A percentile compares a stretch with the other conserved stretches of the same genome.
Evolutionary conservation across 2,797 vertebrate genomes (phyloP).

Genomic region (Tenualosa ilisha): DNA sequence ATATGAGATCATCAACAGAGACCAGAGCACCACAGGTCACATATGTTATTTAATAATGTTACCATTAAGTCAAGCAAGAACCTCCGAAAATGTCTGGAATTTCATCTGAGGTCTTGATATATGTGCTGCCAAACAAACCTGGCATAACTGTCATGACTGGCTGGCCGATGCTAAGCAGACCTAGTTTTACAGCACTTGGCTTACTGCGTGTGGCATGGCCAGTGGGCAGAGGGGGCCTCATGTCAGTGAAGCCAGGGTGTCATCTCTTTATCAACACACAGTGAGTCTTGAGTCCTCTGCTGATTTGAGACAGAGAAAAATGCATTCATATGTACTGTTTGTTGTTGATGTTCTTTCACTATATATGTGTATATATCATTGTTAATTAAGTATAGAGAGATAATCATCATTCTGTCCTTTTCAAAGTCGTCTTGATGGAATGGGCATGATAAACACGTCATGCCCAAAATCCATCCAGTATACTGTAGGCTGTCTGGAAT

Average conservation of each 20-base stretch:
- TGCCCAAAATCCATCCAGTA: no score
- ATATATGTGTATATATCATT: no score
- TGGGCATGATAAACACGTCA: no score
- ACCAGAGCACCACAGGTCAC: background rate
- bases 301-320: no score
- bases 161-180: background rate
- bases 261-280: conserved; percentile 7
- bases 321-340: no score
- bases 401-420: no score
- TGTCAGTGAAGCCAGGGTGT: background rate
- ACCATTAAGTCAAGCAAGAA: background rate
- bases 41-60: background rate
- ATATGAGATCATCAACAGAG: background rate
- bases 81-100: background rate
- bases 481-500: no score
- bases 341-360: no score
- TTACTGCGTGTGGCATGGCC: background rate
- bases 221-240: background rate
- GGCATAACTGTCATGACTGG: background rate
- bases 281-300: background rate
- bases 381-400: no score
- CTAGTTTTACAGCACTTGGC: background rate
- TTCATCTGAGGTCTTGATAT: background rate
- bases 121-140: background rate
- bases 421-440: no score